A percentile compares a stretch with the other conserved stretches of the same genome.
Conservation (phyloP, 2,113 vertebrate genomes). For the Gadus macrocephalus region DNA sequence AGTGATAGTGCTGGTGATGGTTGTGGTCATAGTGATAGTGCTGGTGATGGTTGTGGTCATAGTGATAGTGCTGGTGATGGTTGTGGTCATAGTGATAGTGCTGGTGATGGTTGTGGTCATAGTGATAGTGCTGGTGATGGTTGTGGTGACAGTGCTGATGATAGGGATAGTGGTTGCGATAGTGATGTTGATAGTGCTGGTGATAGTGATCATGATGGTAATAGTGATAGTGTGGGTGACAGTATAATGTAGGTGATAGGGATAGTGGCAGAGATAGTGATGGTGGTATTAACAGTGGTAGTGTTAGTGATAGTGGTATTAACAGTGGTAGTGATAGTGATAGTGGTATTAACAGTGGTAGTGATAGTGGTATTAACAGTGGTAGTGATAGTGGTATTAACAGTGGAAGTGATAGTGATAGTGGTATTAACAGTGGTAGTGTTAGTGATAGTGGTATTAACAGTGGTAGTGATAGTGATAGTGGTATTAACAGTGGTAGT, state of each 20-base stretch:
- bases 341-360: not conserved
- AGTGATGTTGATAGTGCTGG: not conserved
- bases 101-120: no score
- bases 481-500: not conserved
- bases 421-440: not conserved
- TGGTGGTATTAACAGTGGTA: not conserved
- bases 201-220: no score
- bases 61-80: no score
- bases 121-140: no score
- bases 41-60: no score
- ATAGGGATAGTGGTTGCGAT: no score
- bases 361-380: not conserved
- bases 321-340: not conserved
- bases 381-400: not conserved
- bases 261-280: not conserved
- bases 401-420: not conserved
- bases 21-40: no score
- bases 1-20: no score
- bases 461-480: not conserved
- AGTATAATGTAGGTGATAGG: not conserved
- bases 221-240: no score
- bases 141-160: no score
- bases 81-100: no score
- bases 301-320: not conserved
- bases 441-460: not conserved